Evolutionary conservation across 1,140 invertebrate species (phyloP).

Genomic region (Mamestra configurata): DNA sequence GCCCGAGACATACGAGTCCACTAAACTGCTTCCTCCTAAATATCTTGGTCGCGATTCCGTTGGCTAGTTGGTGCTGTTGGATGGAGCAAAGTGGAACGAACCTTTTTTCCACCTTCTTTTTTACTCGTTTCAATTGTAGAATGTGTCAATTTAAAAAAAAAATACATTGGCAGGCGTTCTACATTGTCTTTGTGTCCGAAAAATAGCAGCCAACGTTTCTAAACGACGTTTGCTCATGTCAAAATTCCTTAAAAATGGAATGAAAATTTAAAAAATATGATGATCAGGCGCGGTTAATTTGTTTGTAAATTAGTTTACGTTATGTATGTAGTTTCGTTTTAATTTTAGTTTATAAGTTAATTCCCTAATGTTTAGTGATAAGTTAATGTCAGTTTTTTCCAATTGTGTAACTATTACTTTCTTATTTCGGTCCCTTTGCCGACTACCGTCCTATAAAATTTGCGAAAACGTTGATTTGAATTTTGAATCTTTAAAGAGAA

Average conservation of each 20-base stretch:
- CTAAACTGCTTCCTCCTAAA: slow-evolving; percentile 61
- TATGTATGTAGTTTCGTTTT: slow-evolving; percentile 18
- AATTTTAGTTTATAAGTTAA: slow-evolving; percentile 39
- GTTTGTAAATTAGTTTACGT: slow-evolving; percentile 10
- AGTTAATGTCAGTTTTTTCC: slow-evolving; percentile 22
- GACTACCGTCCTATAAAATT: slow-evolving; percentile 66
- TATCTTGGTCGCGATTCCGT: slow-evolving; percentile 38
- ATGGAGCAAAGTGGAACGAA: slow-evolving; percentile 36
- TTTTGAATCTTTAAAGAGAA: slow-evolving; percentile 43
- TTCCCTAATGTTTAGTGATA: slow-evolving; percentile 36
- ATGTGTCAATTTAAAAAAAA: neutral
- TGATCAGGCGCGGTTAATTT: slow-evolving; percentile 24
- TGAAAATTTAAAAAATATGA: slow-evolving; percentile 35
- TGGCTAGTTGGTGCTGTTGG: slow-evolving; percentile 43
- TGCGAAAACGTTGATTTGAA: slow-evolving; percentile 24
- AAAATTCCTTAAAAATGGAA: slow-evolving; percentile 46
- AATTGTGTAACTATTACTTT: neutral
- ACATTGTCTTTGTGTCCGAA: slow-evolving; percentile 30
- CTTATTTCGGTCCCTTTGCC: slow-evolving; percentile 54
- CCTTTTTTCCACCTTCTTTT: neutral
- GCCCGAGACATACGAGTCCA: slow-evolving; percentile 87
- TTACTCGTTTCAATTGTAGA: neutral
- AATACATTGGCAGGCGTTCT: slow-evolving; percentile 9
- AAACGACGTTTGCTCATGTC: slow-evolving; percentile 44
- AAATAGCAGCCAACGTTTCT: slow-evolving; percentile 38